These are phyloP conservation scores for Ptychodera flava DNA, from an alignment of 35 echinoderm and acorn worm species.

Conservation along the genomic window DNA sequence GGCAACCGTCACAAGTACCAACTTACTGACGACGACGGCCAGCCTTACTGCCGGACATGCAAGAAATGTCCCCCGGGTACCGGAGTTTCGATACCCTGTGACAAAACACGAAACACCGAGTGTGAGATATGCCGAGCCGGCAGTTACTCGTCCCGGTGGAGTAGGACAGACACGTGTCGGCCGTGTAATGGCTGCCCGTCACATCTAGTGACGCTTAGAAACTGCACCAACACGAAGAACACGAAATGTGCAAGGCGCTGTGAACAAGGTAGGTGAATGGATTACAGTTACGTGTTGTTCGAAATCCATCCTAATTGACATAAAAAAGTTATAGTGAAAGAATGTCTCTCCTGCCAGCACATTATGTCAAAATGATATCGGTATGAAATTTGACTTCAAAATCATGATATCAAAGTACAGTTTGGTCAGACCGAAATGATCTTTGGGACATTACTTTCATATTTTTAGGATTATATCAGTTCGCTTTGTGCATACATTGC, in stretches of 20 bases:
- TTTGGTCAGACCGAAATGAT: too few species aligned
- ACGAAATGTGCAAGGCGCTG: neutral
- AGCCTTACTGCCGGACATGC: neutral
- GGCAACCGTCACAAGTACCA: too few species aligned
- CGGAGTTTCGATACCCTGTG: neutral
- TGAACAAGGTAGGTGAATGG: neutral
- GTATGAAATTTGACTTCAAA: too few species aligned
- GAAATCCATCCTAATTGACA: too few species aligned
- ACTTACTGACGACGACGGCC: neutral
- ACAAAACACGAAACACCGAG: neutral
- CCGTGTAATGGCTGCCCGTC: neutral
- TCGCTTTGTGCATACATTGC: too few species aligned
- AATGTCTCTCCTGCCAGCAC: too few species aligned
- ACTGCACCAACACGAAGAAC: neutral
- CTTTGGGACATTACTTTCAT: too few species aligned
- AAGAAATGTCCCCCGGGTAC: neutral
- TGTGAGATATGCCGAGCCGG: neutral
- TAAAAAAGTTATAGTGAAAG: too few species aligned
- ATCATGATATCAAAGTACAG: too few species aligned
- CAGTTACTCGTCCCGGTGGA: neutral
- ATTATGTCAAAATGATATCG: too few species aligned
- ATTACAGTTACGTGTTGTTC: too few species aligned
- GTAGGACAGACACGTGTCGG: neutral
- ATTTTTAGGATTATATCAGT: too few species aligned
- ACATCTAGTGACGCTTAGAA: neutral